A percentile compares a stretch with the other conserved stretches of the same genome.
Conservation (phyloP, 2,888 invertebrate species). For the Micoletzkya japonica region DNA sequence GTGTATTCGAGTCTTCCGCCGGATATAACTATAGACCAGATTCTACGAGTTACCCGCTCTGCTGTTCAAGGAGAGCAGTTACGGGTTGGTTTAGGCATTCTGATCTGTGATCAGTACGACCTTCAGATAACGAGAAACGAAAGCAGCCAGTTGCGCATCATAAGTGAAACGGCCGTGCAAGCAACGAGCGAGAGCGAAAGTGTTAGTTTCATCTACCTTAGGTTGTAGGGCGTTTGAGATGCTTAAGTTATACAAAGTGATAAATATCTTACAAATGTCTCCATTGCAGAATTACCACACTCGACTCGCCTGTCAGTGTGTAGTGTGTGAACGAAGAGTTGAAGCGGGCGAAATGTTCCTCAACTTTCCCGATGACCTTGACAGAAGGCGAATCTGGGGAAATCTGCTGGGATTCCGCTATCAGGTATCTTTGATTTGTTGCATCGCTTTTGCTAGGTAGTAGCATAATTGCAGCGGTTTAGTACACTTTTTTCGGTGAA, state of each 20-base stretch:
- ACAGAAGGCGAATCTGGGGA: constrained; percentile 48
- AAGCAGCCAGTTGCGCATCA: constrained; percentile 1
- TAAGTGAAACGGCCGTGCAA: constrained; percentile 18
- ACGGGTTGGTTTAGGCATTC: no score
- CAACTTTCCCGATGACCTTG: constrained; percentile 49
- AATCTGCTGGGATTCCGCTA: constrained; percentile 50
- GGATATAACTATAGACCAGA: constrained; percentile 28
- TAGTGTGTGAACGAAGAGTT: constrained; percentile 42
- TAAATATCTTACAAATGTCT: neutral
- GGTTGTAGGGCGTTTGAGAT: no score
- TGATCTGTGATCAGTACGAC: no score
- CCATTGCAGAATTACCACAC: constrained; percentile 25
- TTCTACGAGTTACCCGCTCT: constrained; percentile 24
- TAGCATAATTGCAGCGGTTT: neutral
- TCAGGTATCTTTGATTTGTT: constrained; percentile 37
- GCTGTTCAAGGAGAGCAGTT: constrained; percentile 21
- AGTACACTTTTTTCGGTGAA: neutral
- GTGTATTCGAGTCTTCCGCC: constrained; percentile 27
- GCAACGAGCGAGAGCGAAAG: constrained; percentile 20
- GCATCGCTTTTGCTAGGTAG: neutral
- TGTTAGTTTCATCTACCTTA: neutral
- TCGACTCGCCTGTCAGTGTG: constrained; percentile 28
- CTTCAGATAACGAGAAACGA: neutral
- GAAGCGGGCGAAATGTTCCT: constrained; percentile 45
- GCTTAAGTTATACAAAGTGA: neutral